These are phyloP conservation scores for Eupithecia insigniata DNA, from an alignment of 2,888 invertebrate species.

Conservation along the genomic window DNA sequence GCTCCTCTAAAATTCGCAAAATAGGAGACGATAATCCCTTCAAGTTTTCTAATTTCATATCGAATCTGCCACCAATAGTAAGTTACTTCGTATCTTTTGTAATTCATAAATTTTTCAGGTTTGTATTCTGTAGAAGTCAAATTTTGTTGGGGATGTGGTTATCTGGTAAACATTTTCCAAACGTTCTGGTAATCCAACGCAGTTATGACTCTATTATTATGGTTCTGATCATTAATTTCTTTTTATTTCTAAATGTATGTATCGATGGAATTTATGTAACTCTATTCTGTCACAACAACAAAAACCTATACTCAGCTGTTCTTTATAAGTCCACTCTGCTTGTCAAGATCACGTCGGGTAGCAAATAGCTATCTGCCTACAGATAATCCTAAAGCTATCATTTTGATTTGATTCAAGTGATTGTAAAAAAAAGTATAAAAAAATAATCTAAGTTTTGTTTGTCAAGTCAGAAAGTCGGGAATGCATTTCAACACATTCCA, in stretches of 20 bases:
- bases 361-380: background rate
- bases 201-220: background rate
- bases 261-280: conserved; percentile 1
- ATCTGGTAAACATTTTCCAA: conserved; percentile 3
- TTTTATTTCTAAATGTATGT: too few species aligned
- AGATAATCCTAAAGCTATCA: background rate
- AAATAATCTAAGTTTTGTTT: background rate
- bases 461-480: background rate
- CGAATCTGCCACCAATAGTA: conserved; percentile 83
- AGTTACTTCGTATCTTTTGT: conserved; percentile 51
- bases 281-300: background rate
- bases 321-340: background rate
- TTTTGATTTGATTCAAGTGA: background rate
- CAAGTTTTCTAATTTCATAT: conserved; percentile 83
- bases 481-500: background rate
- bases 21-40: conserved; percentile 84
- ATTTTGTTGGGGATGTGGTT: background rate
- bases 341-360: background rate
- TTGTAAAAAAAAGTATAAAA: background rate
- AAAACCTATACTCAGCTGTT: background rate
- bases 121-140: background rate
- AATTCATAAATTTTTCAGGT: background rate
- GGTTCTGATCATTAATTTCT: conserved; percentile 5
- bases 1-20: conserved; percentile 79
- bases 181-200: background rate